These are phyloP conservation scores for Microcebus griseorufus DNA, from an alignment of 2,113 vertebrate species.

Conservation along the genomic window DNA sequence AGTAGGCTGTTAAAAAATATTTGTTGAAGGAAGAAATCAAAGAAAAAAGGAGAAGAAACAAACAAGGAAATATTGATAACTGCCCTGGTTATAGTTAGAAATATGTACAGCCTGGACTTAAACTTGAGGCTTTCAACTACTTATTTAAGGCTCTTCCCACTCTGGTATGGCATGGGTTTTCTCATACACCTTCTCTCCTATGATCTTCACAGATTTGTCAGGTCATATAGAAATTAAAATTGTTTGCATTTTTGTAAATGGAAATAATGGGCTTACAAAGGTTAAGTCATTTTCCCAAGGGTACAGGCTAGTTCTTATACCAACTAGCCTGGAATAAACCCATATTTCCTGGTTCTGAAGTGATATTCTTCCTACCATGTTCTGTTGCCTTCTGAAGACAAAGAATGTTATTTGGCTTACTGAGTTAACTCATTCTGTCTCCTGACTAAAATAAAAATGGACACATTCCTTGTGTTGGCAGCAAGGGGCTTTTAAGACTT, in stretches of 20 bases:
- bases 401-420: background rate
- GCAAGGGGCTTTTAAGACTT: background rate
- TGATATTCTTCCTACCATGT: background rate
- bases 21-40: background rate
- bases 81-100: background rate
- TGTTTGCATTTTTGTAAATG: background rate
- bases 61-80: background rate
- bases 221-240: background rate
- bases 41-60: background rate
- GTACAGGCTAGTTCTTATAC: background rate
- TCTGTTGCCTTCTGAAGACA: background rate
- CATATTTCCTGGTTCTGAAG: background rate
- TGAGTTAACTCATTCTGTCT: background rate
- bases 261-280: conserved; percentile 15
- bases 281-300: background rate
- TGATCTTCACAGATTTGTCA: background rate
- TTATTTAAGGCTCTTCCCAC: background rate
- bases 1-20: background rate
- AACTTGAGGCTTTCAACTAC: background rate
- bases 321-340: background rate
- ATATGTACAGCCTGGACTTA: background rate
- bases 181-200: background rate
- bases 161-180: background rate
- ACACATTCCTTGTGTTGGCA: background rate
- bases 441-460: background rate